Evolutionary conservation across 2,113 vertebrate species (phyloP).

Genomic region (Thinocorus orbignyianus): DNA sequence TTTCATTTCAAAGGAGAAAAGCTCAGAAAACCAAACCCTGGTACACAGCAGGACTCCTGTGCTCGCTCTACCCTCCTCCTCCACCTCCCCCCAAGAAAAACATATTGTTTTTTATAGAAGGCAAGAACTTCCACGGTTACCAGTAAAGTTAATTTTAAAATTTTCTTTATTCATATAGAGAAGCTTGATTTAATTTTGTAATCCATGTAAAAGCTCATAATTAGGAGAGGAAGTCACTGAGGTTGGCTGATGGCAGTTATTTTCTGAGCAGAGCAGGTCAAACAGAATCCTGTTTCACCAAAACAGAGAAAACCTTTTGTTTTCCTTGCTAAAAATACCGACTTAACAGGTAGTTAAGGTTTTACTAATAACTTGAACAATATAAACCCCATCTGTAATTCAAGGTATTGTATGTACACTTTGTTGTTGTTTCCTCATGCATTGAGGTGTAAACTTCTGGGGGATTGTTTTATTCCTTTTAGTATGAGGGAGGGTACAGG

Average conservation of each 20-base stretch:
- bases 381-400: conserved; percentile 35
- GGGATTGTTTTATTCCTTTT: conserved; percentile 62
- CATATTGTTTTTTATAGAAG: not conserved
- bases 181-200: not conserved
- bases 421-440: conserved; percentile 71
- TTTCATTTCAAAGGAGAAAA: not conserved
- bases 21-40: not conserved
- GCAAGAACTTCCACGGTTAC: not conserved
- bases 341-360: conserved; percentile 35
- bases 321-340: conserved; percentile 49
- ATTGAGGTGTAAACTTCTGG: conserved; percentile 65
- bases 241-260: not conserved
- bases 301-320: conserved; percentile 13
- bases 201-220: not conserved
- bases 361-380: conserved; percentile 46
- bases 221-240: not conserved
- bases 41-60: not conserved
- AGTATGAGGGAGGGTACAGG: conserved; percentile 59
- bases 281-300: not conserved
- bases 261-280: conserved; percentile 2
- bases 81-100: not conserved
- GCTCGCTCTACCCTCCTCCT: not conserved
- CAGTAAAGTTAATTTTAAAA: not conserved
- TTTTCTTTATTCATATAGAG: not conserved
- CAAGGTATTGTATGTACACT: conserved; percentile 40